Percentiles rank a stretch among this genome's conserved stretches.
Conservation (phyloP, 2,113 vertebrate genomes). For the Scopus umbretta region DNA sequence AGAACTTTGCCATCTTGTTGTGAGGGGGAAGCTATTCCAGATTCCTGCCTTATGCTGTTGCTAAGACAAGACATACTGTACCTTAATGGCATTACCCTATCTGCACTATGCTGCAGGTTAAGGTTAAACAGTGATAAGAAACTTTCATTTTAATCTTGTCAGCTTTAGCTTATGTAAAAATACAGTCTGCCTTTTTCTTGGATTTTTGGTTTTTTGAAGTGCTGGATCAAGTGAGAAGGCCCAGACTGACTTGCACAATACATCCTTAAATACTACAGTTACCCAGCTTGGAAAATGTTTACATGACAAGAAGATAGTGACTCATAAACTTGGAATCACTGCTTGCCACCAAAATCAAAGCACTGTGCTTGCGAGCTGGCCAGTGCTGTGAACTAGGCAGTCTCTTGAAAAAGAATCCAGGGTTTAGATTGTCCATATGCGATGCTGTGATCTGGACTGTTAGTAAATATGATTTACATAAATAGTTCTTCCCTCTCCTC, state of each 20-base stretch:
- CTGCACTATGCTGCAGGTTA: not conserved
- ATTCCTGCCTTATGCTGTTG: not conserved
- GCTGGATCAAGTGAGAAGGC: not conserved
- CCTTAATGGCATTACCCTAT: not conserved
- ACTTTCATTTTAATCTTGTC: not conserved
- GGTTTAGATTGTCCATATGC: not conserved
- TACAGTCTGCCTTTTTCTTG: not conserved
- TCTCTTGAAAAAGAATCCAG: not conserved
- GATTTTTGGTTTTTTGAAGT: not conserved
- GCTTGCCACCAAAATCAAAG: not conserved
- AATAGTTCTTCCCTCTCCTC: not conserved
- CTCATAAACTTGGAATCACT: not conserved
- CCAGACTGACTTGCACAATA: not conserved
- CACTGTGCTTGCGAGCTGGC: not conserved
- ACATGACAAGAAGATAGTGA: not conserved
- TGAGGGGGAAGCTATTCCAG: slow-evolving; percentile 8
- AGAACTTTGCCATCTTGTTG: not conserved
- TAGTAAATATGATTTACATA: not conserved
- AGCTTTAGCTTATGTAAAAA: not conserved
- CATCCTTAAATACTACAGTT: not conserved
- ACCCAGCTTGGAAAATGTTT: not conserved
- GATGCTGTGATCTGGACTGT: not conserved
- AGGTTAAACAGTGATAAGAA: not conserved
- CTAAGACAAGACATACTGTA: not conserved
- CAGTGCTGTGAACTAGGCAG: not conserved